Evolutionary conservation across 2,888 invertebrate species (phyloP).

Genomic region (Polyommatus iphigenia): DNA sequence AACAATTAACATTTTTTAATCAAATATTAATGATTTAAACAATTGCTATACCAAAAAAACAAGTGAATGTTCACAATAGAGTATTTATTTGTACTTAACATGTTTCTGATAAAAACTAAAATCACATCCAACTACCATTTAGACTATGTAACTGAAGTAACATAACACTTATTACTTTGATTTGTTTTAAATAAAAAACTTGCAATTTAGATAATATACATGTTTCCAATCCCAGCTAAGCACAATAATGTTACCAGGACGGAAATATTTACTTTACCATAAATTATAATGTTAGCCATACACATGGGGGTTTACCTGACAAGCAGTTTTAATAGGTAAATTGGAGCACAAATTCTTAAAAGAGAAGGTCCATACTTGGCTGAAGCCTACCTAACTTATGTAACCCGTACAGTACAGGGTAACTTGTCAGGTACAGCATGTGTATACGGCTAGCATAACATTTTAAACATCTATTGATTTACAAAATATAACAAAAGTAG

Average conservation of each 20-base stretch:
- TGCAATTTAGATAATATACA: neutral
- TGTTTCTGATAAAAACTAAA: constrained; percentile 28
- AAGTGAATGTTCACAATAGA: constrained; percentile 24
- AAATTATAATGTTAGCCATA: neutral
- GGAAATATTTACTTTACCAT: constrained; percentile 15
- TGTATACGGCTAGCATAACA: neutral
- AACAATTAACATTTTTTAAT: too few species aligned
- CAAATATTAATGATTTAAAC: neutral
- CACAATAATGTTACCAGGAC: constrained; percentile 31
- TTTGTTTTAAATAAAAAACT: neutral
- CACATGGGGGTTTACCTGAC: neutral
- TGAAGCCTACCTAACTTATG: neutral
- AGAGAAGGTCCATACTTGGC: neutral
- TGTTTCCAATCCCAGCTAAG: constrained; percentile 23
- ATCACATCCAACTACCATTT: constrained; percentile 25
- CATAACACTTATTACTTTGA: constrained; percentile 15
- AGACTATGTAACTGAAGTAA: constrained; percentile 23
- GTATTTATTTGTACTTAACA: constrained; percentile 34
- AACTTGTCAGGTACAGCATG: neutral
- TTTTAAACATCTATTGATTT: neutral
- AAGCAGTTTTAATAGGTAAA: too few species aligned
- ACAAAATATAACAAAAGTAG: constrained; percentile 13
- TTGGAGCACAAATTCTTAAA: too few species aligned
- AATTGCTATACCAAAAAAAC: neutral
- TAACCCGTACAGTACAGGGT: too few species aligned